These are phyloP conservation scores for Cybosia mesomella DNA, from an alignment of 2,888 invertebrate species.

Conservation along the genomic window DNA sequence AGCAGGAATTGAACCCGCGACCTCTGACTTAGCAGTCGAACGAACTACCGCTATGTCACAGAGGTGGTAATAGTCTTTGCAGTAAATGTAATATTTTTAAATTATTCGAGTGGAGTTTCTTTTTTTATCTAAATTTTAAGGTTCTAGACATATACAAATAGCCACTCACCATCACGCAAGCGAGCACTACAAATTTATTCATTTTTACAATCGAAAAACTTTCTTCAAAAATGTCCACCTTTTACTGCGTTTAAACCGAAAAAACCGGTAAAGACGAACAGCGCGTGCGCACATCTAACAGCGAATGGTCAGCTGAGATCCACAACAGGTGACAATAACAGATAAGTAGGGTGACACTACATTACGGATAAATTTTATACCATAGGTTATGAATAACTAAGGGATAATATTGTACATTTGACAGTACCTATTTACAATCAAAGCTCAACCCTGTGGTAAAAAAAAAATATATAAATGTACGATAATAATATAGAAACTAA, in stretches of 20 bases:
- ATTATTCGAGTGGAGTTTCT: background rate
- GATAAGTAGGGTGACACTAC: conserved; percentile 28
- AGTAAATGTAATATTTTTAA: background rate
- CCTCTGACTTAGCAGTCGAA: too few species aligned
- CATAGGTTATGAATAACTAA: too few species aligned
- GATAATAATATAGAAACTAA: background rate
- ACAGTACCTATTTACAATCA: too few species aligned
- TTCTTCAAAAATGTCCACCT: conserved; percentile 59
- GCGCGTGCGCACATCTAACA: conserved; percentile 73
- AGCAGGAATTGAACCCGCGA: too few species aligned
- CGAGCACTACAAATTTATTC: conserved; percentile 41
- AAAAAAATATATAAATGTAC: background rate
- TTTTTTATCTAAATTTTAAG: background rate
- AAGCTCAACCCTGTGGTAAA: too few species aligned
- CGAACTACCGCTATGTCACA: too few species aligned
- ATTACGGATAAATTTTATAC: conserved; percentile 1
- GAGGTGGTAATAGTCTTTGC: too few species aligned
- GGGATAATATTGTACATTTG: too few species aligned
- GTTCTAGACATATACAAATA: background rate
- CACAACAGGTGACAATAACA: conserved; percentile 23
- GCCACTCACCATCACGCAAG: conserved; percentile 40
- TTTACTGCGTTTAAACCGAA: conserved; percentile 64
- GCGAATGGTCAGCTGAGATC: conserved; percentile 41
- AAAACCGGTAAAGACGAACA: conserved; percentile 65
- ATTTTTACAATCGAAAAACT: conserved; percentile 47